Base-by-base conservation (phyloP, 2,113 vertebrate genomes). In the Dromaius novaehollandiae region DNA sequence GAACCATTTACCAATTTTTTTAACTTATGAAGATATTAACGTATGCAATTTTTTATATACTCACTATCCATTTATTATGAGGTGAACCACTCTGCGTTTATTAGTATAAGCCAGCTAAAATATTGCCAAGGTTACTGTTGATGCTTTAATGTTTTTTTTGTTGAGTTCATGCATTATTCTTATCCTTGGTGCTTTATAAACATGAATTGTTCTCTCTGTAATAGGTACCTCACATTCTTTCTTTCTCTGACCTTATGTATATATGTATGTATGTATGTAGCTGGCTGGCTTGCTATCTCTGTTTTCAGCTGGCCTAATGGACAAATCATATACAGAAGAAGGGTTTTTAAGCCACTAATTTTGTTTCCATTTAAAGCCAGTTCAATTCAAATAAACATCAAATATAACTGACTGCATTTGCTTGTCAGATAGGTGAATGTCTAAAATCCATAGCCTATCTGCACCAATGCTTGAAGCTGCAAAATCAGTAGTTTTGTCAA, bases 121-220 rank as follows among this genome's bases (percentile, higher is more conserved):
- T 86, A 19, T 85, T 32, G 84, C 88, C 11, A 78, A 69, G 75
- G 81, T 86, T 86, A 58, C 71, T 93, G 63, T 50, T 73, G 84
- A 83, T 77, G 71, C 76, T 95, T 95, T 97, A 96, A 96, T 93
- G 91, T 77, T 92, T 86, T 83, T 95, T 90, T 82, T 92, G 88
- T 93, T 95, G 79, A 68, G 74, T 91, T 64, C 90, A 88, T 96
- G 81, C 73, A 84, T 94, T 96, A 85, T 71, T 87, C 73, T 95
- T 86, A 58, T 66, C 63, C 71, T 68, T 3, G 1, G 63, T 86
- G 60, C 82, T 96, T 89, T 60, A 69, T 15, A 88, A 95, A 88
- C 20, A 14, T 1, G 48, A 55, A 32, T 73, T 76, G 56, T 51
- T 91, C 44, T 28, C 53, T 65, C 93, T 28, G 42, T 73, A 78